These are phyloP conservation scores for Elephantulus edwardii DNA, from an alignment of 2,113 vertebrate genomes.

Conservation along the genomic window DNA sequence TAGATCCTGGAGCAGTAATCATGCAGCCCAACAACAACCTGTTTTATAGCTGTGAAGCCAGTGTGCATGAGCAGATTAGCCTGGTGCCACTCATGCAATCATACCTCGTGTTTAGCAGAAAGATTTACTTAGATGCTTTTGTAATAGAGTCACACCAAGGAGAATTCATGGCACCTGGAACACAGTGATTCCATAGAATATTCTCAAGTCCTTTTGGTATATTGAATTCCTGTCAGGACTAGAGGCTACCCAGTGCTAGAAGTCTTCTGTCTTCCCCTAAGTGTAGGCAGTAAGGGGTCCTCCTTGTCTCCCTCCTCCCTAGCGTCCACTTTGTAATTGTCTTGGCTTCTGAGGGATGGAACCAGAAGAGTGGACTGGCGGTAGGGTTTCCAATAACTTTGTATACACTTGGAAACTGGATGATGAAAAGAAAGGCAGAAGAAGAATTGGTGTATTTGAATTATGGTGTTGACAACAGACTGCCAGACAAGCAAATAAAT, in stretches of 20 bases:
- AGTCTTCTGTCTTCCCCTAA: background rate
- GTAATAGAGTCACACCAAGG: background rate
- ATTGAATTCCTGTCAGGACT: background rate
- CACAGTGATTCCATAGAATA: background rate
- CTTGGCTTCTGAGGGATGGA: background rate
- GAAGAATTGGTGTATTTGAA: background rate
- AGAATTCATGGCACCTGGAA: background rate
- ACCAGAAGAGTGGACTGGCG: background rate
- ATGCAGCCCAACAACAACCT: background rate
- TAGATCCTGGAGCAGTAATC: background rate
- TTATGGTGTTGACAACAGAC: background rate
- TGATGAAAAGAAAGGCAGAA: background rate
- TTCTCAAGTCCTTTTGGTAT: background rate
- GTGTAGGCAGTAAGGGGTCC: too few species aligned
- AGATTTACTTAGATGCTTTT: background rate
- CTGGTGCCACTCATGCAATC: background rate
- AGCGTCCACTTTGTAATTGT: background rate
- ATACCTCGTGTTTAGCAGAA: background rate
- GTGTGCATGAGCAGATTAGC: background rate
- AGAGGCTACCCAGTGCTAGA: background rate
- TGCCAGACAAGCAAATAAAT: background rate
- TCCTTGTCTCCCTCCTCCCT: background rate
- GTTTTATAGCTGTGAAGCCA: background rate
- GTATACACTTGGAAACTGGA: background rate
- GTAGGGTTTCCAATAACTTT: background rate